A percentile compares a stretch with the other conserved stretches of the same genome.
Evolutionary conservation across 2,113 vertebrate genomes (phyloP).

Genomic region (Phrynocephalus versicolor): DNA sequence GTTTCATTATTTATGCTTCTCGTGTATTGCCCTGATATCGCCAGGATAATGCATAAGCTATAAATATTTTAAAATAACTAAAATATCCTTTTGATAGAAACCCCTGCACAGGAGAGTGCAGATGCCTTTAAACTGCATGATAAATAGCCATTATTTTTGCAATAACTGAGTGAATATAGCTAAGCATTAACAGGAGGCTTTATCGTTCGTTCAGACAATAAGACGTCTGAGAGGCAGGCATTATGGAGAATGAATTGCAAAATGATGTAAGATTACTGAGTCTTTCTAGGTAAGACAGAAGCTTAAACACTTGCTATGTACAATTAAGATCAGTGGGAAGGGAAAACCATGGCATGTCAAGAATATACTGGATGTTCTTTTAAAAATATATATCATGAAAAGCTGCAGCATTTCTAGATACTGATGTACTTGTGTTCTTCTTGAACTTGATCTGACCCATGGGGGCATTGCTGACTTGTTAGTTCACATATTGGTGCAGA

Average conservation of each 20-base stretch:
- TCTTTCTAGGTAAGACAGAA: slow-evolving; percentile 15
- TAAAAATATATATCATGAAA: background rate
- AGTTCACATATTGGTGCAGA: background rate
- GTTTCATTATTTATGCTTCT: background rate
- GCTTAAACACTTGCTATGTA: slow-evolving; percentile 16
- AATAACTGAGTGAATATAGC: background rate
- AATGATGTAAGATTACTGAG: background rate
- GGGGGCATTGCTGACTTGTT: background rate
- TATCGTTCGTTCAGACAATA: slow-evolving; percentile 7
- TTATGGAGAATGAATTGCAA: slow-evolving; percentile 5
- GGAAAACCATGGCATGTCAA: background rate
- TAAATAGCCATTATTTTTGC: background rate
- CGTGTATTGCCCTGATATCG: too few relatives aligned
- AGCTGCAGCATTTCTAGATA: background rate
- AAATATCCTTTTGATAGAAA: background rate
- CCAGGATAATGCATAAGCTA: background rate
- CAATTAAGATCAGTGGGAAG: slow-evolving; percentile 27
- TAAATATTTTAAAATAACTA: background rate
- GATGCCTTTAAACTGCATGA: background rate
- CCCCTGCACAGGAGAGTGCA: background rate
- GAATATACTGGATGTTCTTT: background rate
- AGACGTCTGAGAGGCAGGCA: background rate
- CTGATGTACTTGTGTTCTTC: background rate
- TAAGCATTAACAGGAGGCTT: background rate
- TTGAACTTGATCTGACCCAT: background rate